Evolutionary conservation across 2,797 vertebrate species (phyloP).

Genomic region (Urophycis tenuis): DNA sequence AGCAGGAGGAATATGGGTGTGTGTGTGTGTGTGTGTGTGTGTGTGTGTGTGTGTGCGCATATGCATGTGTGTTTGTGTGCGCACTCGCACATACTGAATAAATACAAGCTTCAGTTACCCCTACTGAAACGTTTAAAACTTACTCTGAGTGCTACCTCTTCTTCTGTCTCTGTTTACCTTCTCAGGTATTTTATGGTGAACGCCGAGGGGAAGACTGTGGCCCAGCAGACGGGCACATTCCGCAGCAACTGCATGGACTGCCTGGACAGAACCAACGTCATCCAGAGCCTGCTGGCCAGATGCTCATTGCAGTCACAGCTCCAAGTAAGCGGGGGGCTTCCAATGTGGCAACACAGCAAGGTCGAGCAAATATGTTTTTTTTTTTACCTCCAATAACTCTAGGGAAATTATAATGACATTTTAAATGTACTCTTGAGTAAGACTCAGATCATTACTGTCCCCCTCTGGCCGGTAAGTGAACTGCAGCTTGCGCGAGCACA

Average conservation of each 20-base stretch:
- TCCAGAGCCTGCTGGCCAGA: constrained; percentile 90
- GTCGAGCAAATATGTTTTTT: no score
- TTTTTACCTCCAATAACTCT: no score
- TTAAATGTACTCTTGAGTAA: no score
- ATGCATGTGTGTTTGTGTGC: constrained; percentile 53
- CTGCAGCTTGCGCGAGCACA: no score
- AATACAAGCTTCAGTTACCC: background rate
- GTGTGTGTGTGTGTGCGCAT: constrained; percentile 55
- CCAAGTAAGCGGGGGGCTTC: constrained; percentile 67
- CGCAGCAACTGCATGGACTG: constrained; percentile 99
- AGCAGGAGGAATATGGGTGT: constrained; percentile 89
- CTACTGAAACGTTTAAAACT: no score
- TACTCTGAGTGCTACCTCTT: background rate
- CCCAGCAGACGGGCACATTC: constrained; percentile 87
- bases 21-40: background rate
- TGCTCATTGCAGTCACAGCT: constrained; percentile 93
- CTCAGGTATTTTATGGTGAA: constrained; percentile 91
- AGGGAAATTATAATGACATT: no score
- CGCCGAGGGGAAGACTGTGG: constrained; percentile 72
- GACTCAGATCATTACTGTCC: no score
- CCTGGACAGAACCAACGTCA: constrained; percentile 91
- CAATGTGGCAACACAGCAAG: background rate
- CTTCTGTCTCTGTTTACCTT: background rate
- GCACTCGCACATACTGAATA: background rate
- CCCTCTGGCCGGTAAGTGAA: no score